Percentiles rank a stretch among this genome's conserved stretches.
Conservation (phyloP, 2,888 invertebrate genomes). For the Clunio marinus region DNA sequence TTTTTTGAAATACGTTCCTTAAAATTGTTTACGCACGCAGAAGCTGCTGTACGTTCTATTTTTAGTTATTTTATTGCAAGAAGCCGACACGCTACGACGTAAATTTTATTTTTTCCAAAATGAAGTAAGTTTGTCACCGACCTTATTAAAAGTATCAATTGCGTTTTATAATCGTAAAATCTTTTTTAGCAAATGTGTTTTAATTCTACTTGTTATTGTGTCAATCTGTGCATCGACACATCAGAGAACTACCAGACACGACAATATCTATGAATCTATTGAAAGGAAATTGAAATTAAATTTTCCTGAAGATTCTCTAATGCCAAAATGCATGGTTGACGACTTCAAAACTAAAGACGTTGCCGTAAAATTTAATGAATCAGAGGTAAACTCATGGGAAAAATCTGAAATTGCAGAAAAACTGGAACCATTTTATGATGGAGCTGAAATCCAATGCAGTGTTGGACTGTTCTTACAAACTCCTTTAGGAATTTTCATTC, state of each 20-base stretch:
- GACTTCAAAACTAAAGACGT: not conserved
- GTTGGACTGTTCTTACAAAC: not conserved
- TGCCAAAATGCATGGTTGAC: not conserved
- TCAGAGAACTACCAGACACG: not conserved
- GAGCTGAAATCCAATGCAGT: not conserved
- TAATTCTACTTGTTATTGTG: not conserved
- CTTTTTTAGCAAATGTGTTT: not conserved
- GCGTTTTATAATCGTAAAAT: not conserved
- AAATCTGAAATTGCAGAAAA: no score
- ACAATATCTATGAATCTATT: not conserved
- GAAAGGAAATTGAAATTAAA: not conserved
- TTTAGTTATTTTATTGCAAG: not conserved
- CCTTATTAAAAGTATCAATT: not conserved
- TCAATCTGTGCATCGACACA: not conserved
- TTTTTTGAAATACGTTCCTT: not conserved
- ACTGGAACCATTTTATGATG: no score
- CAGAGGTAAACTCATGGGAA: no score
- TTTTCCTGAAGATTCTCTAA: not conserved
- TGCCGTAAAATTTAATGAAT: not conserved
- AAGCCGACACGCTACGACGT: not conserved
- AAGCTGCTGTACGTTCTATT: not conserved
- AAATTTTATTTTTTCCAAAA: not conserved
- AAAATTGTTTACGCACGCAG: not conserved
- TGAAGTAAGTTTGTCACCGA: conserved; percentile 4
- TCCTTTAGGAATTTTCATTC: not conserved